Percentiles rank a stretch among this genome's conserved stretches.
Conservation (phyloP, 2,113 vertebrate genomes). For the Thunnus maccoyii region DNA sequence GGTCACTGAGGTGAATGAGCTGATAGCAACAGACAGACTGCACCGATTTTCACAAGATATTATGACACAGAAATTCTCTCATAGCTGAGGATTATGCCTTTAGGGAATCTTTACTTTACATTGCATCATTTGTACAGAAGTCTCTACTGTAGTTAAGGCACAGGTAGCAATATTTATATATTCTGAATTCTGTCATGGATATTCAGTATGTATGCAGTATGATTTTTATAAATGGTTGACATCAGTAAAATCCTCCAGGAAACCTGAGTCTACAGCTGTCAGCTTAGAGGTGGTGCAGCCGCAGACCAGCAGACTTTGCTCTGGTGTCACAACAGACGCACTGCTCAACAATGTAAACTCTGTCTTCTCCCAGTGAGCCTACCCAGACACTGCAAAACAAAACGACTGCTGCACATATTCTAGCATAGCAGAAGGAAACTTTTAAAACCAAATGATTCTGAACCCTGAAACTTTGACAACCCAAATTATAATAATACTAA, state of each 20-base stretch:
- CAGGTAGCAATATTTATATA: neutral
- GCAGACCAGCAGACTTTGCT: constrained; percentile 12
- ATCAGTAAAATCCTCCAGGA: constrained; percentile 36
- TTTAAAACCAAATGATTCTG: too few species aligned
- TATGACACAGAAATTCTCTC: too few species aligned
- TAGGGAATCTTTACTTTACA: neutral
- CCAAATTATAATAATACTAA: too few species aligned
- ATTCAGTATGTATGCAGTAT: neutral
- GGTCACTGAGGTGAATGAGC: too few species aligned
- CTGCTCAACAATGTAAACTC: constrained; percentile 6
- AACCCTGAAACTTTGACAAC: too few species aligned
- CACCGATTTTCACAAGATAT: too few species aligned
- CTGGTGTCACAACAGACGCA: constrained; percentile 29
- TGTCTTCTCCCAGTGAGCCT: neutral
- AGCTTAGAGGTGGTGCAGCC: constrained; percentile 15
- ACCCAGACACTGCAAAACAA: neutral
- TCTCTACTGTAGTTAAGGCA: neutral
- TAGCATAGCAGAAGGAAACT: neutral
- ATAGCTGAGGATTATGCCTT: too few species aligned
- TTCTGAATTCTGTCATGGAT: neutral
- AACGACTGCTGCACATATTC: neutral
- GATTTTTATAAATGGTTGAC: constrained; percentile 4
- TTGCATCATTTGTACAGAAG: neutral
- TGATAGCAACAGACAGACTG: too few species aligned
- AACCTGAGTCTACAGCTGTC: constrained; percentile 11